phyloP scores from a whole-genome alignment of 2,888 invertebrate genomes.

The Acanthosepion lycidas region DNA sequence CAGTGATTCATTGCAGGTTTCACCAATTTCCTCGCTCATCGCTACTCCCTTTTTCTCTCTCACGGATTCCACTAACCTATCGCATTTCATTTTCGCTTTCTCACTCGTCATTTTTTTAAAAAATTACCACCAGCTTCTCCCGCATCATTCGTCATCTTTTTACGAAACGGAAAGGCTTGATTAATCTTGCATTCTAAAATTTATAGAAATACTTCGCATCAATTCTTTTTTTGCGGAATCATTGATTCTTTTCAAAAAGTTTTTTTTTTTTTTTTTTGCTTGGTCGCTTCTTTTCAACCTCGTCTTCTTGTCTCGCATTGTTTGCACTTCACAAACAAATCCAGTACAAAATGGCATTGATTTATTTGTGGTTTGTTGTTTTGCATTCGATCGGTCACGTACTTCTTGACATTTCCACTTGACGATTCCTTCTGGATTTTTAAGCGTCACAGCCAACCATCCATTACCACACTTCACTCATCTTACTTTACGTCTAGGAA shows the following conservation, averaged over 20 bases:
- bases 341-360: not conserved
- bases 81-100: no score
- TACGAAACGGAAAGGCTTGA: not conserved
- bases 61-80: no score
- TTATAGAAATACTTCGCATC: not conserved
- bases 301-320: not conserved
- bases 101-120: no score
- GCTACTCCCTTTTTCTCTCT: no score
- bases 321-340: not conserved
- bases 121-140: no score
- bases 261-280: not conserved
- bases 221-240: not conserved
- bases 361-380: not conserved
- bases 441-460: not conserved
- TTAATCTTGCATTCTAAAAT: not conserved
- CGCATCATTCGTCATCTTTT: not conserved
- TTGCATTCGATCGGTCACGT: not conserved
- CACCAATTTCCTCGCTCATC: no score
- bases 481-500: not conserved
- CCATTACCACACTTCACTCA: not conserved
- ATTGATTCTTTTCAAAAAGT: not conserved
- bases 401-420: not conserved
- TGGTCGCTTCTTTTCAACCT: not conserved
- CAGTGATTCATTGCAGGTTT: no score
- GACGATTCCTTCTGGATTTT: not conserved